phyloP scores from a whole-genome alignment of 2,113 vertebrate species.

The Muntiacus reevesi region DNA sequence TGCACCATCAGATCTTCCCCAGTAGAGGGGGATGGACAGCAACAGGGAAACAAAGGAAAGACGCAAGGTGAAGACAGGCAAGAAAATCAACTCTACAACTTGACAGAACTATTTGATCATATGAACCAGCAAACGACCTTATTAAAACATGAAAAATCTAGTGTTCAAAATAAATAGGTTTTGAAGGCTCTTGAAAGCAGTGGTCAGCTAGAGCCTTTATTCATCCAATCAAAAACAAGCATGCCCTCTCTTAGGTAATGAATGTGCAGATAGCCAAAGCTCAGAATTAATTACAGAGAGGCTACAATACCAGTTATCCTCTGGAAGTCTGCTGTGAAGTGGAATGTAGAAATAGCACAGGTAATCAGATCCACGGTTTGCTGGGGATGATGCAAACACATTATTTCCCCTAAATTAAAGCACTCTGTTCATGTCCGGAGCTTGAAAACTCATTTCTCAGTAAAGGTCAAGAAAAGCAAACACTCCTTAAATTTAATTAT shows the following conservation, averaged over 20 bases:
- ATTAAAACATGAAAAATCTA: background rate
- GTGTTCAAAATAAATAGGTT: background rate
- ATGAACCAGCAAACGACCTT: background rate
- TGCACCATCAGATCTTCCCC: background rate
- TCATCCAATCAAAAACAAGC: background rate
- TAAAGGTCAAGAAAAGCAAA: slow-evolving; percentile 66
- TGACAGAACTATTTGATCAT: background rate
- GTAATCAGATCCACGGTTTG: background rate
- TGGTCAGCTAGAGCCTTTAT: background rate
- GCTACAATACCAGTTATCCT: background rate
- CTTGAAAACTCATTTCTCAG: slow-evolving; percentile 52
- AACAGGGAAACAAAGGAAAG: background rate
- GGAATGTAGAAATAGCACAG: slow-evolving; percentile 6
- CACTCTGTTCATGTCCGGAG: slow-evolving; percentile 30
- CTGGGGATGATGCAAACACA: slow-evolving; percentile 25
- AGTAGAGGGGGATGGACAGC: background rate
- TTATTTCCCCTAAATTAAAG: slow-evolving; percentile 58
- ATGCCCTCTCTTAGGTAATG: background rate
- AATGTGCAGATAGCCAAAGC: background rate
- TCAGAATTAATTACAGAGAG: background rate
- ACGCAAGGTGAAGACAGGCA: too few relatives aligned
- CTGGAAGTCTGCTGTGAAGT: background rate
- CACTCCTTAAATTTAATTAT: slow-evolving; percentile 55
- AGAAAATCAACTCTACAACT: background rate
- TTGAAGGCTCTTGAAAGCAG: background rate